Evolutionary conservation across 2,888 invertebrate species (phyloP), one percentile per base, ranked within the genome.

Genomic region (Rhogogaster chlorosoma): DNA sequence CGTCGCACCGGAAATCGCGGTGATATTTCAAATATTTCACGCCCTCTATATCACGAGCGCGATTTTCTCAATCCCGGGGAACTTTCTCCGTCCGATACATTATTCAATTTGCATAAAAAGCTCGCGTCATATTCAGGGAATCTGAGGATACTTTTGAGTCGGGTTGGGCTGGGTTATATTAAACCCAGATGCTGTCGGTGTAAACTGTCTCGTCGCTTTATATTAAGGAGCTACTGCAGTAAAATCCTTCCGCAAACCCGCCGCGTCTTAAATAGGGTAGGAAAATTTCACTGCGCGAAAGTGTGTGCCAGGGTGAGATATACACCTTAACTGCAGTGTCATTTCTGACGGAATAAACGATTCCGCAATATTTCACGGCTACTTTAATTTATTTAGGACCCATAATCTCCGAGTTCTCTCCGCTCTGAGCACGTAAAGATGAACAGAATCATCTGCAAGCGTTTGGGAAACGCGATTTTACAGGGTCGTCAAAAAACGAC

Each of bases 1-100:
- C 90, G 89, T 89, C 90, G 88, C 87, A 88, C 88, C 90, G 91
- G 91, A 91, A 90, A 90, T 90, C 89, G 88, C 87, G 87, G 86
- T 82, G 84, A 89, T 90, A 91, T 89, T 88, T 90, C 91, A 89
- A 87, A 45, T 78, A 85, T 42, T 75, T 86, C 82, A 83, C 83
- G 67, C 83, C 67, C 83, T 29, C n/a, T 61, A n/a, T 61, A 18
- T 15, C 38, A 15, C 57, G n/a, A 22, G 61, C 7, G 15, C 38
- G 61, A 61, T 57, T 15, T 32, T 6, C 18, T 18, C 4, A 18
- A 22, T 53, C 32, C 18, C 32, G 12, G 4, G 77, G 9, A 38
- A 49, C 73, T 45, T 73, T 32, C 53, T 2, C 32, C n/a, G 38
- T 38, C 77, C 26, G 18, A 53, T 49, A 45, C 12, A n/a, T 45